Evolutionary conservation across 2,888 invertebrate genomes (phyloP).

Genomic region (Phlogophora meticulosa): DNA sequence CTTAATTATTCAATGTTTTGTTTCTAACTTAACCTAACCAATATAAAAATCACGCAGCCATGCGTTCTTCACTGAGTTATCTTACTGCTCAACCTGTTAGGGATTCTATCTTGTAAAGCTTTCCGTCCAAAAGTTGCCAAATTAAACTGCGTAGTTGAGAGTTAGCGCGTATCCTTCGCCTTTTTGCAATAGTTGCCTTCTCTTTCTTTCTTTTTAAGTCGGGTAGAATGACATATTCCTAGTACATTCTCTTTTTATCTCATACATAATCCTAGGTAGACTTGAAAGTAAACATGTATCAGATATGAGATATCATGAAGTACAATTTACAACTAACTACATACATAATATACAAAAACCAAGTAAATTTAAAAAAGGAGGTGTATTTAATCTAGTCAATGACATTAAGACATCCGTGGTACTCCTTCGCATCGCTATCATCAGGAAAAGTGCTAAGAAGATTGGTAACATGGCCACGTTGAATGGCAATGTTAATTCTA

Average conservation of each 20-base stretch:
- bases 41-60: not conserved
- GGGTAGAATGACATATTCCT: slow-evolving; percentile 19
- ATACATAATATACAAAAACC: too few relatives aligned
- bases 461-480: too few relatives aligned
- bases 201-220: slow-evolving; percentile 42
- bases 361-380: too few relatives aligned
- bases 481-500: too few relatives aligned
- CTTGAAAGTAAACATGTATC: not conserved
- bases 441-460: too few relatives aligned
- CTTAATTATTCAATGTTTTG: not conserved
- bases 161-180: slow-evolving; percentile 8
- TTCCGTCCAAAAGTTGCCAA: slow-evolving; percentile 20
- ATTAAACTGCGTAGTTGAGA: slow-evolving; percentile 42
- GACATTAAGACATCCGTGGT: too few relatives aligned
- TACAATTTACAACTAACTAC: too few relatives aligned
- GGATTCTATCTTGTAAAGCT: slow-evolving; percentile 9
- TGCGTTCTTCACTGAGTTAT: not conserved
- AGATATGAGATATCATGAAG: too few relatives aligned
- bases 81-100: not conserved
- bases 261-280: not conserved
- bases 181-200: slow-evolving; percentile 28
- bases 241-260: slow-evolving; percentile 21
- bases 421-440: too few relatives aligned
- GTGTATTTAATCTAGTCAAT: too few relatives aligned
- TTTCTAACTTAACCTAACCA: not conserved